A percentile compares a stretch with the other conserved stretches of the same genome.
Evolutionary conservation across 2,797 vertebrate species (phyloP).

Genomic region (Prionace glauca): DNA sequence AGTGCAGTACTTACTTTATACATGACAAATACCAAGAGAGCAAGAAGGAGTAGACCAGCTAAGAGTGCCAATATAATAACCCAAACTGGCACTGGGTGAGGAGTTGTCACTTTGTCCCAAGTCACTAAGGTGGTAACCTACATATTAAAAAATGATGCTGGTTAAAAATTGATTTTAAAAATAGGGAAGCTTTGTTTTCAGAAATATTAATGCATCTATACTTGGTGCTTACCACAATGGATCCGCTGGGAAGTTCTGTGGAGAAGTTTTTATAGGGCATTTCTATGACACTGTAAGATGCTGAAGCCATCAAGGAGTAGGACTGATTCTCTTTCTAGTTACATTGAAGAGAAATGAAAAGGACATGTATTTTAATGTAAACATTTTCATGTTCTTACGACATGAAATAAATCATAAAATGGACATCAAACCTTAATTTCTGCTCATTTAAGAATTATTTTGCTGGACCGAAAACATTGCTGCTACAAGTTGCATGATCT

Average conservation of each 20-base stretch:
- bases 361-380: not conserved
- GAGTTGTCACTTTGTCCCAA: slow-evolving; percentile 72
- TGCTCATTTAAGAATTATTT: too few species aligned
- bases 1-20: slow-evolving; percentile 68
- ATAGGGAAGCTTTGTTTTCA: not conserved
- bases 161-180: not conserved
- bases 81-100: slow-evolving; percentile 78
- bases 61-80: slow-evolving; percentile 87
- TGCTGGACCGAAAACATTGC: too few species aligned
- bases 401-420: too few species aligned
- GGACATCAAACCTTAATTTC: too few species aligned
- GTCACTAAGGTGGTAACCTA: slow-evolving; percentile 80
- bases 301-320: slow-evolving; percentile 73
- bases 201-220: not conserved
- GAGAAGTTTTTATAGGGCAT: slow-evolving; percentile 86
- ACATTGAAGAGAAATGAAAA: slow-evolving; percentile 49
- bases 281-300: slow-evolving; percentile 82
- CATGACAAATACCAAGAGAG: slow-evolving; percentile 89
- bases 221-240: slow-evolving; percentile 59
- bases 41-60: slow-evolving; percentile 81
- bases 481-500: too few species aligned
- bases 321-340: slow-evolving; percentile 83
- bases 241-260: slow-evolving; percentile 71
- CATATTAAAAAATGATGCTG: slow-evolving; percentile 4
- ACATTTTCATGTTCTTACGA: too few species aligned